Percentiles rank a stretch among this genome's conserved stretches.
Conservation (phyloP, 2,113 vertebrate genomes). For the Heteronetta atricapilla region DNA sequence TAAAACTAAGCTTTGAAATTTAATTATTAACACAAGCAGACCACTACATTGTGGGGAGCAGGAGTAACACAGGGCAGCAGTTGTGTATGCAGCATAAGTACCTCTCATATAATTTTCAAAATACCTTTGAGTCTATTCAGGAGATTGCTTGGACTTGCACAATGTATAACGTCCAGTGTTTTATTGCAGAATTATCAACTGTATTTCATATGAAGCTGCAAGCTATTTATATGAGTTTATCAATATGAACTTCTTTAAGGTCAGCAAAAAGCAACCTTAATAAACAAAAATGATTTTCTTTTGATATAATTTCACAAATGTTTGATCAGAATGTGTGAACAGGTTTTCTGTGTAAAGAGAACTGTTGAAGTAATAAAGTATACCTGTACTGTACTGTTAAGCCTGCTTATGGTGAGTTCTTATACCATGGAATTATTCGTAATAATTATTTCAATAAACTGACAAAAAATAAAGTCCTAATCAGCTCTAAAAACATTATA, state of each 20-base stretch:
- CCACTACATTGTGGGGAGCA: neutral
- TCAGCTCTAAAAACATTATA: neutral
- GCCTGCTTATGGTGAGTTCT: neutral
- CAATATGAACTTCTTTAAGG: slow-evolving; percentile 70
- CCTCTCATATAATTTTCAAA: slow-evolving; percentile 67
- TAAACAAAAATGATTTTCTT: slow-evolving; percentile 75
- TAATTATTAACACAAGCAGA: slow-evolving; percentile 67
- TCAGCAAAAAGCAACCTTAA: slow-evolving; percentile 58
- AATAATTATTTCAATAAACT: neutral
- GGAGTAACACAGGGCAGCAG: neutral
- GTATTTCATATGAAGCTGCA: slow-evolving; percentile 28
- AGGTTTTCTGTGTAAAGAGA: slow-evolving; percentile 49
- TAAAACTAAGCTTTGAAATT: slow-evolving; percentile 71
- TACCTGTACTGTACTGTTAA: neutral
- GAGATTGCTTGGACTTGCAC: slow-evolving; percentile 43
- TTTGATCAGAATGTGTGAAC: slow-evolving; percentile 68
- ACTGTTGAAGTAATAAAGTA: slow-evolving; percentile 58
- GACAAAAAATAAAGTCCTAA: neutral
- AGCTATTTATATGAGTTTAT: slow-evolving; percentile 72
- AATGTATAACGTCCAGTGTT: slow-evolving; percentile 44
- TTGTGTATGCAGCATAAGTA: slow-evolving; percentile 12
- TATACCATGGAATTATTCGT: neutral
- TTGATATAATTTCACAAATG: slow-evolving; percentile 72
- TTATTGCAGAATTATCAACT: slow-evolving; percentile 68
- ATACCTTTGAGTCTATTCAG: slow-evolving; percentile 65